These are phyloP conservation scores for Moxostoma hubbsi DNA, from an alignment of 2,797 vertebrate genomes.

Conservation along the genomic window DNA sequence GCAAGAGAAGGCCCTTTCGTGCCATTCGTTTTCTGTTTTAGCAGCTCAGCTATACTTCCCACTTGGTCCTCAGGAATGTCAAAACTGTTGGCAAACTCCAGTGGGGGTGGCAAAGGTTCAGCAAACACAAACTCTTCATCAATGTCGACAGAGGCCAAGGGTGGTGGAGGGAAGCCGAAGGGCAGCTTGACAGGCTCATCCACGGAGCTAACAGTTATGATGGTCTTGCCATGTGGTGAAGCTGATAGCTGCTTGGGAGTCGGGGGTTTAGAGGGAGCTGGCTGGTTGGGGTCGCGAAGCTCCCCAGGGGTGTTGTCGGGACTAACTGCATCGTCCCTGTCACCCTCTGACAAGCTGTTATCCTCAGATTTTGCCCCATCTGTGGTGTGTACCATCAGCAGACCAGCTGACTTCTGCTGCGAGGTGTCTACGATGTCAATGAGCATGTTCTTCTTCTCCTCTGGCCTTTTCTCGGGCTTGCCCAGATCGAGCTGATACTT, in stretches of 20 bases:
- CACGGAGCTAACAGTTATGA: constrained; percentile 82
- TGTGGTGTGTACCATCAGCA: constrained; percentile 88
- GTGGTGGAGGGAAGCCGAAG: constrained; percentile 88
- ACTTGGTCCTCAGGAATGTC: constrained; percentile 86
- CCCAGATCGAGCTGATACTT: constrained; percentile 75
- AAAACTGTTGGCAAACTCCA: constrained; percentile 91
- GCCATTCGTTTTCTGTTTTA: constrained; percentile 78
- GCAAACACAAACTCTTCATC: constrained; percentile 89
- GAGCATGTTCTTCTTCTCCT: constrained; percentile 85
- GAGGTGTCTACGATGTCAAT: constrained; percentile 84
- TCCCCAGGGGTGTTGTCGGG: constrained; percentile 70
- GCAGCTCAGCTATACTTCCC: constrained; percentile 71
- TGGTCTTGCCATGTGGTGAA: constrained; percentile 76
- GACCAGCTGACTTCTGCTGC: constrained; percentile 85
- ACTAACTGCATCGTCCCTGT: constrained; percentile 61
- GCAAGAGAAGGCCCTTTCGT: constrained; percentile 63
- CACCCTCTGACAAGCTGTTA: constrained; percentile 73
- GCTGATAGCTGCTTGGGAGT: constrained; percentile 67
- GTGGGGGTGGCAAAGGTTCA: constrained; percentile 87
- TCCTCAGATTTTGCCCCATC: constrained; percentile 72
- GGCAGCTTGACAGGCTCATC: constrained; percentile 87
- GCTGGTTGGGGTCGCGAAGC: constrained; percentile 72
- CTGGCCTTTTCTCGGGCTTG: constrained; percentile 74
- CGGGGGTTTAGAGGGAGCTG: constrained; percentile 47
- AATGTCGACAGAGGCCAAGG: constrained; percentile 86